Evolutionary conservation across 2,888 invertebrate species (phyloP).

Genomic region (Deilephila porcellus): DNA sequence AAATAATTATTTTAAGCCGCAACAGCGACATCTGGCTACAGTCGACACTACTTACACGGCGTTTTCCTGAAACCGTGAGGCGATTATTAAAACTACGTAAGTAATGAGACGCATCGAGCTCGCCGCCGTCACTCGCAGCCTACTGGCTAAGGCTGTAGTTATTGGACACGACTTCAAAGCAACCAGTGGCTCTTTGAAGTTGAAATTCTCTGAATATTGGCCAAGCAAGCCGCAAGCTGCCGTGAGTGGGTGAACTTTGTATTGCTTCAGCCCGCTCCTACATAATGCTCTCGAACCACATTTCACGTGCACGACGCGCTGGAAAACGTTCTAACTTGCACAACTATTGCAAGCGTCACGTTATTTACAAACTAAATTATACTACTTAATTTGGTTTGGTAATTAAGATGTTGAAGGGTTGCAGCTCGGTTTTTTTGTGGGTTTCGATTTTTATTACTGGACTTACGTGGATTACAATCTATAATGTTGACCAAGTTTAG

Average conservation of each 20-base stretch:
- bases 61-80: background rate
- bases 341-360: background rate
- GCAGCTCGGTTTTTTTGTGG: background rate
- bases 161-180: conserved; percentile 59
- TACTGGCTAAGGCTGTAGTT: conserved; percentile 20
- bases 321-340: conserved; percentile 4
- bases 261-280: conserved; percentile 41
- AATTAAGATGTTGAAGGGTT: background rate
- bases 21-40: too few species aligned
- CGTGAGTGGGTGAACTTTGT: conserved; percentile 40
- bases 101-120: background rate
- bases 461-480: too few species aligned
- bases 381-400: background rate
- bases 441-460: too few species aligned
- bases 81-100: background rate
- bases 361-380: background rate
- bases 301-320: conserved; percentile 10
- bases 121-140: conserved; percentile 9
- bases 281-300: conserved; percentile 3
- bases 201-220: conserved; percentile 47
- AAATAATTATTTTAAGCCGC: too few species aligned
- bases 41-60: too few species aligned
- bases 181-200: conserved; percentile 54
- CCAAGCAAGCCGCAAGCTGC: conserved; percentile 37
- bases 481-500: too few species aligned